phyloP scores from a whole-genome alignment of 1,140 invertebrate species.

The Ptiloglossa arizonensis region DNA sequence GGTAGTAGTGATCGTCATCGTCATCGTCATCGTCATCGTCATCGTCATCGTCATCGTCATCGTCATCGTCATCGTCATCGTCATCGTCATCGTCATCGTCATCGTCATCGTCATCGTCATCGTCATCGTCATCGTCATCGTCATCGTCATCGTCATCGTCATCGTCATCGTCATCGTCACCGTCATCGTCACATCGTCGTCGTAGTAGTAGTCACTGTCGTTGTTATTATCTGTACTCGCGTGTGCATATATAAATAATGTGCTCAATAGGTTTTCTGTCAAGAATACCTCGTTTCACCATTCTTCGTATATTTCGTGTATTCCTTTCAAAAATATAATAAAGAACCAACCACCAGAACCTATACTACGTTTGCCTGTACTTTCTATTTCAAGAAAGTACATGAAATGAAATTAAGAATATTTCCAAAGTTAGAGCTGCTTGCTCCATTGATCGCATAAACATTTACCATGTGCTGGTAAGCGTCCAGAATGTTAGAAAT shows the following conservation, averaged over 20 bases:
- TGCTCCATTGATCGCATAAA: no score
- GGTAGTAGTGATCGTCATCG: neutral
- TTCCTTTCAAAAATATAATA: conserved; percentile 63
- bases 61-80: conserved; percentile 16
- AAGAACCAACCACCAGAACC: conserved; percentile 46
- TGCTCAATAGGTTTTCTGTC: conserved; percentile 32
- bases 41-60: neutral
- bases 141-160: neutral
- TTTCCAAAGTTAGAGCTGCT: no score
- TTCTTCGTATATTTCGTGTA: conserved; percentile 65
- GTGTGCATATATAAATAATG: conserved; percentile 10
- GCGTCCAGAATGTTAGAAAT: no score
- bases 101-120: neutral
- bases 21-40: conserved; percentile 5
- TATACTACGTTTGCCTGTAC: no score
- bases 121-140: conserved; percentile 1
- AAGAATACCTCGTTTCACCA: conserved; percentile 15
- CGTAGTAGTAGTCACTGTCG: conserved; percentile 15
- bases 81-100: neutral
- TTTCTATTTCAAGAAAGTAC: no score
- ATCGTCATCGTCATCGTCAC: conserved; percentile 10
- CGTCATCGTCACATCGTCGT: conserved; percentile 4
- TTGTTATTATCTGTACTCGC: neutral
- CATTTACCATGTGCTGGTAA: no score
- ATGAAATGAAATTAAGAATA: no score